These are phyloP conservation scores for Gymnorhina tibicen DNA, from an alignment of 2,113 vertebrate species.

Conservation along the genomic window DNA sequence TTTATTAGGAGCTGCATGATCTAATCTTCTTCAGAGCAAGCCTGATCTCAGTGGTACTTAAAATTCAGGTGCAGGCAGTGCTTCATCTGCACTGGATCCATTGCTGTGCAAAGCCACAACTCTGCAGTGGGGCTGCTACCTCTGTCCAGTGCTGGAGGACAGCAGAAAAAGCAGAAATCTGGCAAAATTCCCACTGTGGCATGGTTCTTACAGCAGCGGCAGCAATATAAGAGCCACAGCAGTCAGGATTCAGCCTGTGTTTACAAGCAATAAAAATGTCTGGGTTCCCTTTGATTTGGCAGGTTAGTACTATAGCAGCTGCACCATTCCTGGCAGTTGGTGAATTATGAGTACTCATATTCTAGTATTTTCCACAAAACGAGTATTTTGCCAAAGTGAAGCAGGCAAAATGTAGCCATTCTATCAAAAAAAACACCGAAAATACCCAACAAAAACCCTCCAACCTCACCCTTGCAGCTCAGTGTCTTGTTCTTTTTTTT, in stretches of 20 bases:
- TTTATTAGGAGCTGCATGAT: slow-evolving; percentile 1
- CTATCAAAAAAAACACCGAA: too few species aligned
- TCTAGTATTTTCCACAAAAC: background rate
- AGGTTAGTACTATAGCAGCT: background rate
- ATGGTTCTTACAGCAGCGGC: background rate
- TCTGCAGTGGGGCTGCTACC: background rate
- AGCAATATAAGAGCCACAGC: background rate
- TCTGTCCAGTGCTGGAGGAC: background rate
- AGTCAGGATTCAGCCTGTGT: background rate
- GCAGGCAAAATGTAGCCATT: background rate
- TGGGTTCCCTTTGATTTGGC: background rate
- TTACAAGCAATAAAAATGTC: slow-evolving; percentile 1
- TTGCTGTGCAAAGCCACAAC: background rate
- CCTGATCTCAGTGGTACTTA: background rate
- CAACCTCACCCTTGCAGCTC: background rate
- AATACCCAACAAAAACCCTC: too few species aligned
- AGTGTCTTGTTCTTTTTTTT: background rate
- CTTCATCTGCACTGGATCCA: background rate
- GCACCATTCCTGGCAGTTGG: background rate
- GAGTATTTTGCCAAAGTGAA: background rate
- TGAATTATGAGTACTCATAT: background rate
- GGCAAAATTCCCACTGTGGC: background rate
- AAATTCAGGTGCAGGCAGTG: background rate
- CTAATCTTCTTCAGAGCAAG: background rate
- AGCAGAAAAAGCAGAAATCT: background rate